These are phyloP conservation scores for Serripes groenlandicus DNA, from an alignment of 2,888 invertebrate species.

Conservation along the genomic window DNA sequence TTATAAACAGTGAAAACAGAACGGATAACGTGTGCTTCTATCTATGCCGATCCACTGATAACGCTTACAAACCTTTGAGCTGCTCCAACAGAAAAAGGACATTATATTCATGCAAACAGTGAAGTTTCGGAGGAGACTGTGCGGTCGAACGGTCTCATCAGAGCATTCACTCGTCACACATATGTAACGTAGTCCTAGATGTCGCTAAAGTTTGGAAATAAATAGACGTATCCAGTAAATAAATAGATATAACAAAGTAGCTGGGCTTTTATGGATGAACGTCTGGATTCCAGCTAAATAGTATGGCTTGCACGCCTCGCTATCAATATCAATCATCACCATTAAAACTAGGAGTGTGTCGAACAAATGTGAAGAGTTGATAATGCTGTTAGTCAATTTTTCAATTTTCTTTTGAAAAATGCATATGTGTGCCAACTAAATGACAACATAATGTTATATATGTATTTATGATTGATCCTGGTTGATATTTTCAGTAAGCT, in stretches of 20 bases:
- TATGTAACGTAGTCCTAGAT: no score
- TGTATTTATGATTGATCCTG: neutral
- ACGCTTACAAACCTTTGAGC: neutral
- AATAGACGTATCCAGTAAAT: no score
- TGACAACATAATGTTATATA: no score
- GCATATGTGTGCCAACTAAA: no score
- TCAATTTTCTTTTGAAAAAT: conserved; percentile 4
- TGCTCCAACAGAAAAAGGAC: no score
- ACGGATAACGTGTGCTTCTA: neutral
- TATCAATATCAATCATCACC: neutral
- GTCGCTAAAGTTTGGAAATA: no score
- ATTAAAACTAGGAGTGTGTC: neutral
- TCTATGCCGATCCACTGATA: neutral
- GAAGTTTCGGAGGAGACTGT: no score
- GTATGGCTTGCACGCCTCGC: neutral
- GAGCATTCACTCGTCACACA: no score
- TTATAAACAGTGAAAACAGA: neutral
- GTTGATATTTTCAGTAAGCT: neutral
- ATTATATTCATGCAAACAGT: no score
- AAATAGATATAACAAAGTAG: no score
- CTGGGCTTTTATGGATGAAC: no score
- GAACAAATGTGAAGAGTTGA: conserved; percentile 17
- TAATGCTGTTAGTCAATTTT: conserved; percentile 7
- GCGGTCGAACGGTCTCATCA: no score
- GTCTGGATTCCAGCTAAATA: neutral